Conservation (phyloP, 2,797 vertebrate genomes). For the Sebastes steindachneri region DNA sequence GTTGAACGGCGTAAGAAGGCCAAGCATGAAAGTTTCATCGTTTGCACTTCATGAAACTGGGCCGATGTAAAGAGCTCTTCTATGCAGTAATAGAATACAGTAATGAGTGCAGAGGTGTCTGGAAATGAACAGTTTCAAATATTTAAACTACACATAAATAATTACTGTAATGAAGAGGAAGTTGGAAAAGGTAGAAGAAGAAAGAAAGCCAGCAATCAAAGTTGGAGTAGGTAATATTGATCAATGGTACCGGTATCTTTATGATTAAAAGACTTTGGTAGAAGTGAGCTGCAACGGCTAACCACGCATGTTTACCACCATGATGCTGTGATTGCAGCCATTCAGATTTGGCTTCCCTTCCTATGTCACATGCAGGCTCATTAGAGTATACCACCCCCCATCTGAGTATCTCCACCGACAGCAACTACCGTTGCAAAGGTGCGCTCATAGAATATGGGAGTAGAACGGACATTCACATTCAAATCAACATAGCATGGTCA, state of each 20-base stretch:
- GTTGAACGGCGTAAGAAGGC: constrained; percentile 12
- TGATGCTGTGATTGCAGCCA: neutral
- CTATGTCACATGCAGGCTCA: neutral
- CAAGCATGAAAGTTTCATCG: constrained; percentile 43
- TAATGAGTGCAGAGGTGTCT: neutral
- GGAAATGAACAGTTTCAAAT: neutral
- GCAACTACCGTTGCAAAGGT: neutral
- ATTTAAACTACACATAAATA: constrained; percentile 8
- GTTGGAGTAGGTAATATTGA: neutral
- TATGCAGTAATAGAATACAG: neutral
- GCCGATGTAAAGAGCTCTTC: neutral
- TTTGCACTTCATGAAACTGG: neutral
- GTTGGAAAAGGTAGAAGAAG: neutral
- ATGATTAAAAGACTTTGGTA: neutral
- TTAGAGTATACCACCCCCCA: neutral
- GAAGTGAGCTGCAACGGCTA: neutral
- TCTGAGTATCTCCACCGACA: neutral
- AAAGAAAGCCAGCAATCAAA: neutral
- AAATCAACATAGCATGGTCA: too few relatives aligned
- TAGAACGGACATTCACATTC: too few relatives aligned
- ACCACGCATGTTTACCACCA: neutral
- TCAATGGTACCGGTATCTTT: neutral
- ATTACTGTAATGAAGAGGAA: neutral
- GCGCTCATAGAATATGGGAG: too few relatives aligned
- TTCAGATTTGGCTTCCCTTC: neutral